A percentile compares a stretch with the other conserved stretches of the same genome.
phyloP scores from a whole-genome alignment of 2,888 invertebrate species.

The Odontocerum albicorne region DNA sequence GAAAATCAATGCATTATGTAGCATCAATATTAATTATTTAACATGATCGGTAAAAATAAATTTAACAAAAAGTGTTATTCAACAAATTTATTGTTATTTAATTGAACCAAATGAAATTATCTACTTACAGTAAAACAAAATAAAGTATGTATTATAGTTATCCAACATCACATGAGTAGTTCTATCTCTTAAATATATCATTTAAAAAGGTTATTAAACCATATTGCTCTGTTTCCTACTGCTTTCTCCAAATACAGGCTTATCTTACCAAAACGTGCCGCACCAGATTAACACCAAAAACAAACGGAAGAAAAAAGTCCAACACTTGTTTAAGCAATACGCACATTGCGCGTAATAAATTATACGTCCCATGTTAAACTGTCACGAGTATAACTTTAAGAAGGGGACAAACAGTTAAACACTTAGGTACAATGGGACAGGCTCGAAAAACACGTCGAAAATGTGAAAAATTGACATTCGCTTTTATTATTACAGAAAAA shows the following conservation, averaged over 20 bases:
- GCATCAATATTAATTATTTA: too few species aligned
- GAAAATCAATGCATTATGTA: too few species aligned
- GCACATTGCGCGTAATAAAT: conserved; percentile 31
- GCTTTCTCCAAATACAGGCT: conserved; percentile 5
- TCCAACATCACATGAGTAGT: too few species aligned
- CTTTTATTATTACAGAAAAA: conserved; percentile 16
- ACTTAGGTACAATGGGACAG: neutral
- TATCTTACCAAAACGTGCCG: conserved; percentile 16
- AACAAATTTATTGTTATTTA: too few species aligned
- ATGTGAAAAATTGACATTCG: conserved; percentile 36
- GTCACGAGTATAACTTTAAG: conserved; percentile 32
- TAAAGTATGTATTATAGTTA: too few species aligned
- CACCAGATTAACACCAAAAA: conserved; percentile 18
- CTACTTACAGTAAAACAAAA: too few species aligned
- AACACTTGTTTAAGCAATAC: conserved; percentile 29
- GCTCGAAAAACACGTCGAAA: conserved; percentile 28
- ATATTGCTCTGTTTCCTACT: neutral
- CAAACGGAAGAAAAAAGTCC: conserved; percentile 24
- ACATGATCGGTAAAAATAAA: too few species aligned
- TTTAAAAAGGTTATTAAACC: too few species aligned
- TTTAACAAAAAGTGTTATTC: too few species aligned
- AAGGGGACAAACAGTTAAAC: conserved; percentile 17
- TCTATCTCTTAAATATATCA: too few species aligned
- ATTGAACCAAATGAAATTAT: too few species aligned
- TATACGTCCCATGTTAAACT: conserved; percentile 34